Base-by-base conservation (phyloP, 1,140 invertebrate genomes). In the Eufriesea mexicana region DNA sequence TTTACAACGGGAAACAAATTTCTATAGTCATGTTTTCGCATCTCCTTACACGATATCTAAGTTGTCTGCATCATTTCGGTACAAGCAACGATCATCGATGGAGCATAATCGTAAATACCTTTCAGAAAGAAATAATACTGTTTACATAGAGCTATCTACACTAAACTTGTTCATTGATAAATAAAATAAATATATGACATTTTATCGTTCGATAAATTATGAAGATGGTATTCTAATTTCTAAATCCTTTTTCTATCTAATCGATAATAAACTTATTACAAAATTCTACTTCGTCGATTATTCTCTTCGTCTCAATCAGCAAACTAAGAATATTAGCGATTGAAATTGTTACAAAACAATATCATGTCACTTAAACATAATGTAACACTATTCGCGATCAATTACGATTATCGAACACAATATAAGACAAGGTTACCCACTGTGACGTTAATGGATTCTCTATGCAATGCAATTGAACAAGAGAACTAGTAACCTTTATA, bases 401-500 rank as follows among this genome's bases (percentile, higher is more conserved):
- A 64, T 64, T 76, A 28, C 28, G 25, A 51, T 64, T 76, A 64
- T 35, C 74, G 28, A 23, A 16, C 18, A 54, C 12, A 47, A 76
- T 49, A 64, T 2, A 2, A 35, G 6, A 35, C 25, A 59, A 76
- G 18, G 28, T 76, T 66, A 54, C 20, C 10, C 57, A 64, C 18
- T 2, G n/a, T 42, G 55, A 73, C 28, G 42, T 59, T n/a, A 73
- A 54, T 28, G 35, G 18, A 42, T 42, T 25, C 42, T 20, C 10
- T 25, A 6, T 23, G 14, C 25, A 9, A 28, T 51, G 20, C 67
- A 70, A 54, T 70, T 70, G 14, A 25, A 23, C 47, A 25, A 35
- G 4, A 35, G 35, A 35, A 35, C 35, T 16, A 74, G 45, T 45
- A 42, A 20, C 9, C 59, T 25, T 47, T 59, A 18, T 59, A 20